These are phyloP conservation scores for Apeira syringaria DNA, from an alignment of 2,888 invertebrate species.

Conservation along the genomic window DNA sequence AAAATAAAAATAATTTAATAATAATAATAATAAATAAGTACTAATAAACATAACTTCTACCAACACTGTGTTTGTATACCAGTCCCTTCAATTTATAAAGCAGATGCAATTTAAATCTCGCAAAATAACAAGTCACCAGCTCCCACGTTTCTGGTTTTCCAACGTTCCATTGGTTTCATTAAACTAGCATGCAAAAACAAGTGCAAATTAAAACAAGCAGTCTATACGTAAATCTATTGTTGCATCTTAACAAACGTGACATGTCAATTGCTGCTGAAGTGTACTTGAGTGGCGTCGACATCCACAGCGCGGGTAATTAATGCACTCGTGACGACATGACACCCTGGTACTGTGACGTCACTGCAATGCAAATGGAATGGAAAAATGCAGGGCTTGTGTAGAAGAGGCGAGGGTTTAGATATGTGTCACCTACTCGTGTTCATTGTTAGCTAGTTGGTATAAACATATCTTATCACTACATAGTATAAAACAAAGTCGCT, in stretches of 20 bases:
- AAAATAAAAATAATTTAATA: too few species aligned
- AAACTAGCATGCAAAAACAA: not conserved
- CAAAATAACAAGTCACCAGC: too few species aligned
- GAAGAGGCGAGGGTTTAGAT: not conserved
- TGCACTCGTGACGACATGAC: conserved; percentile 15
- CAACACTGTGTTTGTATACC: too few species aligned
- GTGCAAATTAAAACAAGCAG: not conserved
- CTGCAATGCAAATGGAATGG: conserved; percentile 14
- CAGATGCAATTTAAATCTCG: too few species aligned
- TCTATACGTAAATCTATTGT: conserved; percentile 8
- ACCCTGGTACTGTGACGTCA: conserved; percentile 2
- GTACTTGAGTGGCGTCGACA: conserved; percentile 11
- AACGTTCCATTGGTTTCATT: not conserved
- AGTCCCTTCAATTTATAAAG: too few species aligned
- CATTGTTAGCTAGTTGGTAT: too few species aligned
- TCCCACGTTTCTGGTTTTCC: too few species aligned
- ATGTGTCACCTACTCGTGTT: too few species aligned
- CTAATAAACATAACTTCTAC: too few species aligned
- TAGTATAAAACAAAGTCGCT: too few species aligned
- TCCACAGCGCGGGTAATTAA: conserved; percentile 16
- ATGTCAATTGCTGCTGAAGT: conserved; percentile 10
- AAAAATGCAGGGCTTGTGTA: conserved; percentile 3
- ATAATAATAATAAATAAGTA: too few species aligned
- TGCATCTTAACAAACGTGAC: conserved; percentile 4
- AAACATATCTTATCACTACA: too few species aligned